phyloP scores from a whole-genome alignment of 2,797 vertebrate genomes.

The Coccyzus lansbergi region DNA sequence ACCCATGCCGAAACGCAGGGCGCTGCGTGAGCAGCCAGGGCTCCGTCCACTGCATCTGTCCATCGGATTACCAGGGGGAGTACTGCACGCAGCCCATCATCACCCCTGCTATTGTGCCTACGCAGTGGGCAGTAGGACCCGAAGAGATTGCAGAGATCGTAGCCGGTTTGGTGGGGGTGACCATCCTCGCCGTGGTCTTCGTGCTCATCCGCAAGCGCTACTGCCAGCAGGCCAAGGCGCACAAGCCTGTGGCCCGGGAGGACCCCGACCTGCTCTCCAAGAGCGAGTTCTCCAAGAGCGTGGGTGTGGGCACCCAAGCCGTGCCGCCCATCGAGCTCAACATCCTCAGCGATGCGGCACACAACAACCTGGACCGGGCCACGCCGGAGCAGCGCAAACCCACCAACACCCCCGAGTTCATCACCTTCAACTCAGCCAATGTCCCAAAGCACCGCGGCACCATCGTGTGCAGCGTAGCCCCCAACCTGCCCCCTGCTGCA shows the following conservation, averaged over 20 bases:
- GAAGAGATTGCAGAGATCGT: constrained; percentile 84
- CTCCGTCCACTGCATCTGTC: constrained; percentile 77
- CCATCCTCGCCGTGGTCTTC: constrained; percentile 74
- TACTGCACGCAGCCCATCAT: constrained; percentile 68
- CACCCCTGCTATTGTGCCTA: constrained; percentile 60
- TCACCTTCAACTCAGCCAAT: constrained; percentile 77
- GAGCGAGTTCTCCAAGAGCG: constrained; percentile 81
- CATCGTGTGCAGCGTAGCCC: constrained; percentile 94
- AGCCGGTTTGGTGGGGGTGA: constrained; percentile 72
- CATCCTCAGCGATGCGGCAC: constrained; percentile 71
- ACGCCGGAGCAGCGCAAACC: constrained; percentile 71
- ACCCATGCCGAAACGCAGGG: constrained; percentile 79
- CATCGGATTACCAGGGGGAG: constrained; percentile 31
- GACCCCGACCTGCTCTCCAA: constrained; percentile 91
- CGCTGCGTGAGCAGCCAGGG: constrained; percentile 78
- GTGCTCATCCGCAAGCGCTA: constrained; percentile 82
- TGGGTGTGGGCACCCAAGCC: constrained; percentile 80
- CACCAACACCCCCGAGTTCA: constrained; percentile 65
- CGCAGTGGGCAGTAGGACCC: constrained; percentile 73
- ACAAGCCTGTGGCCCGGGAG: constrained; percentile 86
- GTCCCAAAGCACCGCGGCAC: constrained; percentile 81
- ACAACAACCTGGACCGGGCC: constrained; percentile 83
- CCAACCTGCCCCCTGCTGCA: constrained; percentile 85
- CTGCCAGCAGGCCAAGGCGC: constrained; percentile 80
- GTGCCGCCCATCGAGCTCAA: constrained; percentile 85